phyloP scores from a whole-genome alignment of 2,113 vertebrate genomes.

The Tachuris rubrigastra region DNA sequence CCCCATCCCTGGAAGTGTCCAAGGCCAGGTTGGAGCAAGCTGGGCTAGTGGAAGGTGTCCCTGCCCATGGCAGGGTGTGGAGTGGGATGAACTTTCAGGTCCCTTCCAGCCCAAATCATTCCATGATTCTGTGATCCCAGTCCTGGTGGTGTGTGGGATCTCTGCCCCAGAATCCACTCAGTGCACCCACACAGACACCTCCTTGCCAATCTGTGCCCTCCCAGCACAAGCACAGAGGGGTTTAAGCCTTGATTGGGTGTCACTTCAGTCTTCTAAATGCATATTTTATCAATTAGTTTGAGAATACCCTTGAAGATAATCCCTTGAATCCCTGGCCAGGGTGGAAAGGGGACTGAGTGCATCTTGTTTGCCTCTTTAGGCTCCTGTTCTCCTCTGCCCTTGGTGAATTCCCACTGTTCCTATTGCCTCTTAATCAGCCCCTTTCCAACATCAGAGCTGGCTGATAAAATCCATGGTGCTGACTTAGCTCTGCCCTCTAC shows the following conservation, averaged over 20 bases:
- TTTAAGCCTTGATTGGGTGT: background rate
- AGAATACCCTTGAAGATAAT: background rate
- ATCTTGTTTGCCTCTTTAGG: background rate
- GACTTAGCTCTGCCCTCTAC: background rate
- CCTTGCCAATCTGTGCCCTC: background rate
- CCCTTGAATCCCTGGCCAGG: background rate
- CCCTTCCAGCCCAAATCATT: background rate
- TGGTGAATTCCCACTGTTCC: background rate
- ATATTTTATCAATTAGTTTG: fast-evolving
- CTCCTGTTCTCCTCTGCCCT: background rate
- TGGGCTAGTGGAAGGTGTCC: background rate
- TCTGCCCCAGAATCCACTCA: background rate
- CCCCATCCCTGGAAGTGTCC: background rate
- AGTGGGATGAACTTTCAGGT: background rate
- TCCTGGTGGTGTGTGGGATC: background rate
- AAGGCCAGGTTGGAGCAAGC: background rate
- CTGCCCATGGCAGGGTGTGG: background rate
- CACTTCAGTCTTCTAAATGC: background rate
- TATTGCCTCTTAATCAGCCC: background rate
- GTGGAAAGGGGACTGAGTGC: background rate
- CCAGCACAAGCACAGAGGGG: fast-evolving
- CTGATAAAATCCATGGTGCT: background rate
- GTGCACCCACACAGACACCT: background rate
- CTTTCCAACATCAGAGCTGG: background rate
- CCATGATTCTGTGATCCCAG: background rate